Conservation (phyloP, 2,113 vertebrate species). For the Macheiramphus alcinus region DNA sequence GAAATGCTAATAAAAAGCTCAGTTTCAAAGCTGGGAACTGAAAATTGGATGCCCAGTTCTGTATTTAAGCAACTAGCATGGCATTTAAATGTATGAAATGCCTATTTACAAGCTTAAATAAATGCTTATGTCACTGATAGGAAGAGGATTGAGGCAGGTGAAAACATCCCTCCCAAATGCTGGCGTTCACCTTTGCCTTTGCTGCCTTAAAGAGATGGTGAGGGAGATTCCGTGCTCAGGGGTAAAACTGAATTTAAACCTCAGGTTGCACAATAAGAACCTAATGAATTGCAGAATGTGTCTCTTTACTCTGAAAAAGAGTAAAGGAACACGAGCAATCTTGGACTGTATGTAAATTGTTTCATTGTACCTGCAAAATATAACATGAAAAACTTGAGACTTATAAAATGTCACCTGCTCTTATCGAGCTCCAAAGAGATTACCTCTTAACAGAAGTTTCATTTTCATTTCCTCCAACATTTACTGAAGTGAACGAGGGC, state of each 20-base stretch:
- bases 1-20: not conserved
- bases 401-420: slow-evolving; percentile 64
- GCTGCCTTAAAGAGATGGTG: not conserved
- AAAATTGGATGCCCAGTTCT: not conserved
- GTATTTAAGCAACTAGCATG: not conserved
- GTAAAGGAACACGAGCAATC: not conserved
- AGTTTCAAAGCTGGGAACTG: not conserved
- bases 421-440: slow-evolving; percentile 65
- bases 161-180: not conserved
- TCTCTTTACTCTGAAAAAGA: not conserved
- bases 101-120: not conserved
- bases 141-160: not conserved
- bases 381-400: slow-evolving; percentile 53
- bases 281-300: not conserved
- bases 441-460: slow-evolving; percentile 66
- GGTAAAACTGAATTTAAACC: not conserved
- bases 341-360: slow-evolving; percentile 62
- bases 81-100: not conserved
- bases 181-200: not conserved
- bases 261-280: not conserved
- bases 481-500: slow-evolving; percentile 59
- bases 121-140: not conserved
- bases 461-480: slow-evolving; percentile 70
- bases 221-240: not conserved
- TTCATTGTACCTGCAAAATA: slow-evolving; percentile 60